Evolutionary conservation across 2,888 invertebrate species (phyloP), one percentile per base, ranked within the genome.

Genomic region (Lepidocyrtoides sp.): DNA sequence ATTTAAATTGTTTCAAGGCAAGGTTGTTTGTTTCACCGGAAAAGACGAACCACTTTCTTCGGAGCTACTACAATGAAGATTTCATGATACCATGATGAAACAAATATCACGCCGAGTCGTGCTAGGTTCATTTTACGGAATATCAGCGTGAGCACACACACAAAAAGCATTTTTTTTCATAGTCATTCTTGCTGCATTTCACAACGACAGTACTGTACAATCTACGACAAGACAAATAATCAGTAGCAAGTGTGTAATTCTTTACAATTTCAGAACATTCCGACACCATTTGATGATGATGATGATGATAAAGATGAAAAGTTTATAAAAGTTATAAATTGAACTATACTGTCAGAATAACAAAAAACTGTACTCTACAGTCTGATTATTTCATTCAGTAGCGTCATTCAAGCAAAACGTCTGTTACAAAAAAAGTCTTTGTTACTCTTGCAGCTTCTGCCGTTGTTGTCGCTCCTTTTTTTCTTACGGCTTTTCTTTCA

Each of bases 91-190:
- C 60, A 77, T 86, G 85, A 85, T 63, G 90, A 90, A 90, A 90
- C 79, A 79, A 85, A 81, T 57, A 41, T 85, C 85, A 90, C 85
- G 90, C 57, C 20, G 83, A 83, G 89, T 89, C 89, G 83, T 89
- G 89, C 75, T 17, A 54, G 57, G 85, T 17, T 66, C 51, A 79
- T 84, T 90, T 90, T 90, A 85, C 90, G 90, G 90, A 79, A 90
- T 69, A 90, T 90, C 85, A 90, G 79, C 85, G 51, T 90, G 85
- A 84, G 77, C 54, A 36, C 75, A 89, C 83, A 75, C 20, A 36
- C 36, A 36, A 77, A 79, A 69, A 29, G 32, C n/a, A 7, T 79
- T 79, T 79, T 54, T 72, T 23, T 41, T 29, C 14, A 72, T 23
- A 44, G 20, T 44, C 72, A 23, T 60, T 86, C 51, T n/a, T n/a